These are phyloP conservation scores for Micrasema minimum DNA, from an alignment of 1,140 invertebrate genomes.

Conservation along the genomic window DNA sequence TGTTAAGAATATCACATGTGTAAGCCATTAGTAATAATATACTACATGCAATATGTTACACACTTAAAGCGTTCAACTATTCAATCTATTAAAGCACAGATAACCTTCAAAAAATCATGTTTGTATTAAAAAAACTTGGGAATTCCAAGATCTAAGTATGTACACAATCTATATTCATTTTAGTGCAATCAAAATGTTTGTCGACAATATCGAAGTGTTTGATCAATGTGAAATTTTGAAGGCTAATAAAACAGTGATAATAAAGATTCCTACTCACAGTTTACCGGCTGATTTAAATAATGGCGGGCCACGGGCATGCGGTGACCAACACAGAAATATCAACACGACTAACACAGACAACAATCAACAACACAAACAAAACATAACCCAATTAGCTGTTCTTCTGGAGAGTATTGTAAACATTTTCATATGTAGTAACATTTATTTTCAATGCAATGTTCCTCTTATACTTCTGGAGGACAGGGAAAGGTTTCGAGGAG, in stretches of 20 bases:
- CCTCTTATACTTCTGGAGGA: conserved; percentile 31
- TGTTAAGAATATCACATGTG: neutral
- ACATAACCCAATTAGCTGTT: neutral
- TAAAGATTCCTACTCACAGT: conserved; percentile 35
- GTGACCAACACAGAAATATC: conserved; percentile 26
- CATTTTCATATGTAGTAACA: neutral
- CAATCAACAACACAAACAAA: conserved; percentile 11
- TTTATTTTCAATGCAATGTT: conserved; percentile 7
- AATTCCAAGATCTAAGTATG: neutral
- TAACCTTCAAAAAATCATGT: neutral
- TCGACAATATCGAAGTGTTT: no score
- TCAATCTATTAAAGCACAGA: neutral
- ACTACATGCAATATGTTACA: conserved; percentile 15
- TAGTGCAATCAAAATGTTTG: neutral
- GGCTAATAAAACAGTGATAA: conserved; percentile 12
- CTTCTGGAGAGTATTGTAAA: neutral
- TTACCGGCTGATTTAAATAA: conserved; percentile 24
- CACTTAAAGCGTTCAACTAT: conserved; percentile 14
- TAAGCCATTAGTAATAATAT: neutral
- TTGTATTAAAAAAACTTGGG: neutral
- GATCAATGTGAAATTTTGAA: neutral
- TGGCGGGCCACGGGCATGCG: conserved; percentile 30
- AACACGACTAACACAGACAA: conserved; percentile 30
- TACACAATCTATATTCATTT: no score
- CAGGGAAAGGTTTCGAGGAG: conserved; percentile 8